A percentile compares a stretch with the other conserved stretches of the same genome.
Conservation (phyloP, 1,140 invertebrate species). For the Nymphalis io region DNA sequence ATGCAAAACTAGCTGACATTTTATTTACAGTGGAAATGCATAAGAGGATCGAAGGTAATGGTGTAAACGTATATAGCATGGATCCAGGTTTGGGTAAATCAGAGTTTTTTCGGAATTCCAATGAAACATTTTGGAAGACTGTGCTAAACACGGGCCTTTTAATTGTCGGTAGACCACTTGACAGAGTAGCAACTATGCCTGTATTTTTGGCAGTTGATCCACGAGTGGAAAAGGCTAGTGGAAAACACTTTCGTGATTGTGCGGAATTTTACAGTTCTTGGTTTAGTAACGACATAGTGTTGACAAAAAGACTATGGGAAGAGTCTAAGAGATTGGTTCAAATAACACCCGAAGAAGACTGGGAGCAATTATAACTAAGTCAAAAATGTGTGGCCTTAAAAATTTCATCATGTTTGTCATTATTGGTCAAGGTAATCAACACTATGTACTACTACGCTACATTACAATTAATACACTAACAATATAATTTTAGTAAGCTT, state of each 20-base stretch:
- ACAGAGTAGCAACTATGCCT: conserved; percentile 87
- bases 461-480: no score
- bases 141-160: conserved; percentile 44
- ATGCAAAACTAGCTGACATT: conserved; percentile 87
- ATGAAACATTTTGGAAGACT: conserved; percentile 72
- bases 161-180: conserved; percentile 74
- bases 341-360: conserved; percentile 50
- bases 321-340: conserved; percentile 49
- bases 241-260: conserved; percentile 82
- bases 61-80: conserved; percentile 86
- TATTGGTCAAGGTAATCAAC: no score
- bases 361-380: conserved; percentile 35
- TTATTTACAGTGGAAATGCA: conserved; percentile 86
- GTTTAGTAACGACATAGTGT: conserved; percentile 48
- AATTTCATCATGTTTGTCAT: background rate
- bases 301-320: conserved; percentile 51
- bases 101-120: conserved; percentile 85
- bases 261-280: conserved; percentile 58
- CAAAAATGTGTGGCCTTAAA: background rate
- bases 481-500: no score
- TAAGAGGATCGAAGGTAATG: conserved; percentile 78
- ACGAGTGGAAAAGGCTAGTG: conserved; percentile 82
- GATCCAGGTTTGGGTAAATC: conserved; percentile 92
- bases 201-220: conserved; percentile 86
- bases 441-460: no score